Evolutionary conservation across 2,888 invertebrate genomes (phyloP).

Genomic region (Drosophila limbata): DNA sequence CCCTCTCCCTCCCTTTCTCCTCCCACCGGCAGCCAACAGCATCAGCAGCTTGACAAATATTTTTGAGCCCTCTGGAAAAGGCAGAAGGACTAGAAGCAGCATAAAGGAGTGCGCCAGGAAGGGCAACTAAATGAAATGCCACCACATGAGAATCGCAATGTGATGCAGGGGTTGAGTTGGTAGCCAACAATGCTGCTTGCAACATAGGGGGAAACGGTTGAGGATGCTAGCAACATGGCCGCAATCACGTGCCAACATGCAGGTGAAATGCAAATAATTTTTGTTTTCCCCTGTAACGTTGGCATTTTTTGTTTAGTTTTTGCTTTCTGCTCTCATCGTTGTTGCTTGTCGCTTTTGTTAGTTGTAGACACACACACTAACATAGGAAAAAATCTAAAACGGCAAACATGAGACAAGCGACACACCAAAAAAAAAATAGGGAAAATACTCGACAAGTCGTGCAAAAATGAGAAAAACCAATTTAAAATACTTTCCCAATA

Average conservation of each 20-base stretch:
- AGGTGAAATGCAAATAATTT: constrained; percentile 79
- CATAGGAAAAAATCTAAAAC: constrained; percentile 53
- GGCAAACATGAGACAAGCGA: constrained; percentile 56
- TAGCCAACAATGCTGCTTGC: constrained; percentile 6
- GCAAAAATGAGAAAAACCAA: constrained; percentile 14
- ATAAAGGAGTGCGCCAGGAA: constrained; percentile 10
- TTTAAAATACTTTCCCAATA: constrained; percentile 26
- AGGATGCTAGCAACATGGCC: constrained; percentile 41
- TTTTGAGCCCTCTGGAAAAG: constrained; percentile 59
- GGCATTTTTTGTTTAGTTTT: constrained; percentile 16
- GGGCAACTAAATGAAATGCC: constrained; percentile 69
- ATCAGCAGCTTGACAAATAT: constrained; percentile 65
- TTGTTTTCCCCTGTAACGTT: constrained; percentile 67
- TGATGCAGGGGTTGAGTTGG: not conserved
- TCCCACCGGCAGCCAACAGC: constrained; percentile 17
- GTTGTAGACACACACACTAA: constrained; percentile 31
- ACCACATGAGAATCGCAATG: constrained; percentile 53
- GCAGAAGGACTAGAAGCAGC: not conserved
- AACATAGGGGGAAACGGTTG: not conserved
- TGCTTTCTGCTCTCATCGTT: constrained; percentile 28
- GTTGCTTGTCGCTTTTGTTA: constrained; percentile 36
- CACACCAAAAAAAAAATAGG: constrained; percentile 26
- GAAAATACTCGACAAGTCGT: constrained; percentile 42
- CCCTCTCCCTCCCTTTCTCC: not conserved
- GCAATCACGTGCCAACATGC: constrained; percentile 80